Conservation (phyloP, 2,888 invertebrate genomes). For the Melanophora roralis region DNA sequence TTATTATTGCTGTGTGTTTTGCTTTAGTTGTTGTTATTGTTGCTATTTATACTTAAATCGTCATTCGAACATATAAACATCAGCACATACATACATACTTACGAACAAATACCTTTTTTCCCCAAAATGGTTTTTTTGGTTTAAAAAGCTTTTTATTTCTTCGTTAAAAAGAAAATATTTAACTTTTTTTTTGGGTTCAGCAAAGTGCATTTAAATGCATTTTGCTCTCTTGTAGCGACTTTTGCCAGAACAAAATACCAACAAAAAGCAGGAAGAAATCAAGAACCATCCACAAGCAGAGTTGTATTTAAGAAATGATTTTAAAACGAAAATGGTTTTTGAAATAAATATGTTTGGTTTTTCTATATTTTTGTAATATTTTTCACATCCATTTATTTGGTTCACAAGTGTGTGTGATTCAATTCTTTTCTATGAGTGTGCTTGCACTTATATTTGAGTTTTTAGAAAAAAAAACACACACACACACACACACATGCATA, state of each 20-base stretch:
- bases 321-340: conserved; percentile 55
- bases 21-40: neutral
- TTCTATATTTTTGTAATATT: conserved; percentile 34
- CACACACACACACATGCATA: too few relatives aligned
- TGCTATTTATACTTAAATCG: neutral
- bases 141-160: conserved; percentile 39
- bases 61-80: neutral
- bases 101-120: too few relatives aligned
- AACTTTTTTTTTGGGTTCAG: neutral
- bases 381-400: conserved; percentile 20
- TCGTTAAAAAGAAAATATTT: conserved; percentile 40
- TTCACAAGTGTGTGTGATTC: neutral
- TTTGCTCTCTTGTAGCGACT: conserved; percentile 19
- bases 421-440: neutral
- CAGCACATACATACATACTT: neutral
- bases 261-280: neutral
- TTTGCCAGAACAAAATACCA: neutral
- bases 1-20: conserved; percentile 35
- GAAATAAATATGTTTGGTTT: conserved; percentile 49
- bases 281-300: neutral
- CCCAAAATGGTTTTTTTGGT: conserved; percentile 45
- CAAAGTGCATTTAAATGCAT: conserved; percentile 55
- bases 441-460: conserved; percentile 9
- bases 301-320: conserved; percentile 55
- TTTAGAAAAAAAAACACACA: conserved; percentile 2